These are phyloP conservation scores for Dinomys branickii DNA, from an alignment of 2,113 vertebrate genomes.

Conservation along the genomic window DNA sequence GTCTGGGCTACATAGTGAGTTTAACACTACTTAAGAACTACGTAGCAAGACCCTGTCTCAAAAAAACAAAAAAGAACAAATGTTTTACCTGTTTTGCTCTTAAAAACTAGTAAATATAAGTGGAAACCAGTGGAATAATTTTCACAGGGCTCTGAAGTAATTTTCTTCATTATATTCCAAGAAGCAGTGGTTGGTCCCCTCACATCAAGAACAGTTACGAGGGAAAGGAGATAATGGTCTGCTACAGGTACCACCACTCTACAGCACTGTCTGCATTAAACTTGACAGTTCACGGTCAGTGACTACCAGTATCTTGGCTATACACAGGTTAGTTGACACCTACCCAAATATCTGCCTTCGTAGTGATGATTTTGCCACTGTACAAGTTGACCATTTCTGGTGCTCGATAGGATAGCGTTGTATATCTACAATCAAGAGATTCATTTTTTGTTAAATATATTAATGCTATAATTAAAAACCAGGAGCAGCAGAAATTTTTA, in stretches of 20 bases:
- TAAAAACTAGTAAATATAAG: conserved; percentile 33
- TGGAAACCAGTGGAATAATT: conserved; percentile 38
- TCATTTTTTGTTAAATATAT: conserved; percentile 73
- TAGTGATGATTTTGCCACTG: conserved; percentile 95
- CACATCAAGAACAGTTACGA: neutral
- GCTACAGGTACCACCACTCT: neutral
- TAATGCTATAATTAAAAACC: conserved; percentile 58
- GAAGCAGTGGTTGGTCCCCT: conserved; percentile 18
- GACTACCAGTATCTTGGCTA: neutral
- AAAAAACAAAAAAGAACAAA: neutral
- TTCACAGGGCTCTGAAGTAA: conserved; percentile 9
- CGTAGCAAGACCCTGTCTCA: neutral
- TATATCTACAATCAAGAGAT: conserved; percentile 91
- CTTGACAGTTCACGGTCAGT: neutral
- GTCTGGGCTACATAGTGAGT: neutral
- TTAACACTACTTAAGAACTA: too few relatives aligned
- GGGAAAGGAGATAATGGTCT: neutral
- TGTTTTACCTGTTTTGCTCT: conserved; percentile 28
- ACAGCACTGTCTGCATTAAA: neutral
- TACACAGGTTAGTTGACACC: conserved; percentile 71
- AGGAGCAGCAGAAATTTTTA: conserved; percentile 46
- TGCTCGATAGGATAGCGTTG: conserved; percentile 97
- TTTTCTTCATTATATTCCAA: conserved; percentile 32
- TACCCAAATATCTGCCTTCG: conserved; percentile 99
- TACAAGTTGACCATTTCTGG: conserved; percentile 99